Evolutionary conservation across 2,113 vertebrate genomes (phyloP), one percentile per base, ranked within the genome.

Genomic region (Halcyon senegalensis): DNA sequence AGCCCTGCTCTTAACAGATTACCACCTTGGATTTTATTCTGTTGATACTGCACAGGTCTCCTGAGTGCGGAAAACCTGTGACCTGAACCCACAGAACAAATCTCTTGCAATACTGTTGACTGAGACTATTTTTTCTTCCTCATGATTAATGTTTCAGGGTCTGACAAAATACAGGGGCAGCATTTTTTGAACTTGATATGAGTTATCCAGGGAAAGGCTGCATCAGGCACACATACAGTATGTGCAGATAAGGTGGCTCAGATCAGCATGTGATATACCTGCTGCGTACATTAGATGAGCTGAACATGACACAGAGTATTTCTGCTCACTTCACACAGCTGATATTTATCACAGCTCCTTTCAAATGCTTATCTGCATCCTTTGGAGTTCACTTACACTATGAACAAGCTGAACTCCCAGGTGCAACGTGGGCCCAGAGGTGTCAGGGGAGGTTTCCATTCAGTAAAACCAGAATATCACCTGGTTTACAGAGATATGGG

Each of bases 281-380:
- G 43, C 88, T 6, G 87, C 11, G 1, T 50, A 33, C 72, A 5
- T 33, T 27, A 73, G 90, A 86, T 55, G 75, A 95, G 95, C 94
- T 28, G 77, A 95, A 93, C 92, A 77, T 60, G 77, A 94, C 95
- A 93, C 27, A 0, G 59, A 77, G 84, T 8, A 89, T 92, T 94
- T 92, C 87, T 93, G 92, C 90, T 90, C 82, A 27, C 92, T 94
- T 90, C 96, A 83, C 92, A 93, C 85, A 66, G 93, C 90, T 93
- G 96, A 94, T 96, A 95, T 87, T 89, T 96, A 96, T 96, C 94
- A 73, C 53, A 55, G 58, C 46, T 94, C 89, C 84, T 97, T 93
- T 96, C 93, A 95, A 95, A 97, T 43, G 84, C 84, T 93, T 93
- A 91, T 93, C 91, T 92, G 70, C 96, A 89, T 51, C 87, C 89